Conservation (phyloP, 2,888 invertebrate species). For the Lepidocyrtoides sp. region DNA sequence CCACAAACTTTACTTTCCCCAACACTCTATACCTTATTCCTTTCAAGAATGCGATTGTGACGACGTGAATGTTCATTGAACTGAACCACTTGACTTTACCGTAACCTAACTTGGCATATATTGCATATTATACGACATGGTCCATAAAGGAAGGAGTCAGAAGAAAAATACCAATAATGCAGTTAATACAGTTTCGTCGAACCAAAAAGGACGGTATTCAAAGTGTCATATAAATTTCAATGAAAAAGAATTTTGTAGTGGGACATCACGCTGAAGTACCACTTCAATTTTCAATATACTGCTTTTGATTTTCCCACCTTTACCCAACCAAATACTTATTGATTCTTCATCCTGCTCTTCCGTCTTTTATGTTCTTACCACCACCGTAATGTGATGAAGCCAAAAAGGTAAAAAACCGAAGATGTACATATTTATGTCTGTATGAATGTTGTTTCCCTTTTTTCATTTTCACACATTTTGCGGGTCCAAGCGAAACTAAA, state of each 20-base stretch:
- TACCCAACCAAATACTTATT: constrained; percentile 34
- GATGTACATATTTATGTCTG: too few relatives aligned
- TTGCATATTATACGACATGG: neutral
- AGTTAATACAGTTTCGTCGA: neutral
- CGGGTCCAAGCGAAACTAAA: too few relatives aligned
- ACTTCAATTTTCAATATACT: constrained; percentile 29
- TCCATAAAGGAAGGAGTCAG: too few relatives aligned
- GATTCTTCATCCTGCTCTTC: constrained; percentile 56
- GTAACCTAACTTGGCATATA: neutral
- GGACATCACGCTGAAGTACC: constrained; percentile 54
- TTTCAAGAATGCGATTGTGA: too few relatives aligned
- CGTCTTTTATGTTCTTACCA: too few relatives aligned
- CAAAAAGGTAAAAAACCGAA: too few relatives aligned
- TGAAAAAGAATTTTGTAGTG: constrained; percentile 43
- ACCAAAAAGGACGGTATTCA: constrained; percentile 38
- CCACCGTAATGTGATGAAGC: too few relatives aligned
- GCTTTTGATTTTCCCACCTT: constrained; percentile 43
- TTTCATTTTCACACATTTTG: too few relatives aligned
- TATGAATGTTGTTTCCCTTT: too few relatives aligned
- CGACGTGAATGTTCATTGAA: too few relatives aligned
- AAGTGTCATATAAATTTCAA: constrained; percentile 67
- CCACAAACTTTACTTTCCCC: neutral
- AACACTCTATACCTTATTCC: too few relatives aligned
- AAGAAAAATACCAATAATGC: neutral
- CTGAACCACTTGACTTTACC: neutral